Evolutionary conservation across 2,797 vertebrate genomes (phyloP), one percentile per base, ranked within the genome.

Genomic region (Melanotaenia trifasciata): DNA sequence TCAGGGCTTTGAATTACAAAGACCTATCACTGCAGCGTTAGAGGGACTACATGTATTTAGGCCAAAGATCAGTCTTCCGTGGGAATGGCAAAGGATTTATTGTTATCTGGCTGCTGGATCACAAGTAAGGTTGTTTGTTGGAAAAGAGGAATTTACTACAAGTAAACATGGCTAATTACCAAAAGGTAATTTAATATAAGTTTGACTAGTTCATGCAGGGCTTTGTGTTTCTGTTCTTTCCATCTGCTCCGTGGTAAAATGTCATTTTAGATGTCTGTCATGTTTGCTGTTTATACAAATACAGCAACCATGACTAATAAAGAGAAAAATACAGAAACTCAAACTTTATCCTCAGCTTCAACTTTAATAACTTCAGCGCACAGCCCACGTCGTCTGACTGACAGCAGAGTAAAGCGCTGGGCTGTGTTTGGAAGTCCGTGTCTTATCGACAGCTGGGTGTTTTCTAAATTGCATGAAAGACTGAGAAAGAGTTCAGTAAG

Each of bases 1-100:
- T 80, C 83, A 47, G 47, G 64, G 81, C 81, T 89, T 77, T 80
- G 72, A 85, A 80, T 85, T 81, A 84, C 87, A 89, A 80, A 82
- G 76, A 78, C 71, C 72, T 45, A 70, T 79, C 71, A 58, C 43
- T 47, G 35, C 7, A 1, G 50, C 65, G 67, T 73, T 47, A 56
- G 56, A 59, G 36, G 70, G 81, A 40, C 61, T 53, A 26, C 2
- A 16, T 36, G 57, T 79, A 69, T 43, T 67, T 50, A 76, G 67
- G 67, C 43, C 26, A 40, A 70, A 58, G 60, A 59, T 53, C 26
- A 22, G 38, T 30, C 64, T 76, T 67, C 40, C 18, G 65, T 36
- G 35, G 66, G 72, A 58, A 62, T 20, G 40, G 24, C 8, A 80
- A 12, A 72, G 36, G 51, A 63, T 51, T 70, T 54, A 35, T 76